Conservation (phyloP, 2,113 vertebrate genomes). For the Shinisaurus crocodilurus region DNA sequence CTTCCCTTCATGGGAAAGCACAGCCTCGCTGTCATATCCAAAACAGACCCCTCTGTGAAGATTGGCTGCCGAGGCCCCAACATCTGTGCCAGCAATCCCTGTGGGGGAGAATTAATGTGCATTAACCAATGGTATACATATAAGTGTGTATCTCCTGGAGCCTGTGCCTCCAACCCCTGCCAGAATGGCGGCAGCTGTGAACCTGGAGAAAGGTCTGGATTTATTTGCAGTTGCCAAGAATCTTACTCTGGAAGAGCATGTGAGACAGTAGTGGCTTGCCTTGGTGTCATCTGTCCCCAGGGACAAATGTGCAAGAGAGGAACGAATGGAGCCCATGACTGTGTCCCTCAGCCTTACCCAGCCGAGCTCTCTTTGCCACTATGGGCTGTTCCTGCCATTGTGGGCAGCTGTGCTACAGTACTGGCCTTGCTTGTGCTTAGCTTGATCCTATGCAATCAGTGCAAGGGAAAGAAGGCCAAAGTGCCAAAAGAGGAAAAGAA, state of each 20-base stretch:
- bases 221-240: constrained; percentile 90
- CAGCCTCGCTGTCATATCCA: constrained; percentile 83
- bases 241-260: constrained; percentile 85
- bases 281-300: constrained; percentile 85
- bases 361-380: constrained; percentile 87
- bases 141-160: constrained; percentile 90
- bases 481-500: constrained; percentile 90
- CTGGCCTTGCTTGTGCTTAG: constrained; percentile 92
- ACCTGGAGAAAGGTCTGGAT: constrained; percentile 77
- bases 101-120: constrained; percentile 92
- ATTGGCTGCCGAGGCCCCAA: constrained; percentile 93
- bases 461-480: constrained; percentile 83
- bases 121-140: constrained; percentile 94
- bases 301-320: constrained; percentile 83
- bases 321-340: constrained; percentile 80
- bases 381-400: constrained; percentile 96
- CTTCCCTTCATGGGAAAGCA: constrained; percentile 92
- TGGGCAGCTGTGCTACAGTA: constrained; percentile 91
- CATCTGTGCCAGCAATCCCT: constrained; percentile 91
- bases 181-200: constrained; percentile 92
- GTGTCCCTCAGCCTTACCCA: constrained; percentile 70
- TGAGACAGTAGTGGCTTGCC: constrained; percentile 88
- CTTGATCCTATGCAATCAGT: constrained; percentile 95
- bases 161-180: constrained; percentile 90
- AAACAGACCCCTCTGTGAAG: constrained; percentile 87